Evolutionary conservation across 1,140 invertebrate species (phyloP).

Genomic region (Procambarus clarkii): DNA sequence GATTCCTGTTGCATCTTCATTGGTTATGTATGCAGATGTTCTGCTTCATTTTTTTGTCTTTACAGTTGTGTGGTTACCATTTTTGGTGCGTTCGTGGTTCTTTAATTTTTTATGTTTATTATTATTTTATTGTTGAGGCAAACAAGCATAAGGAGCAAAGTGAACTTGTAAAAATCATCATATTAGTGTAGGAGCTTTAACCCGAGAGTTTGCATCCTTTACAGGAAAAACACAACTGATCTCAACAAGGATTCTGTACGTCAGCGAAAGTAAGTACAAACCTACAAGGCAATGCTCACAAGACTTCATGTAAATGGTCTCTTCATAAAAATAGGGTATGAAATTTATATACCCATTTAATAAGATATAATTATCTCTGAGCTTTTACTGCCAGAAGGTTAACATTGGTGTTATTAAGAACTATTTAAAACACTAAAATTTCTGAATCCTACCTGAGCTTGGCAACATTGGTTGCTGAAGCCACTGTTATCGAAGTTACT

Average conservation of each 20-base stretch:
- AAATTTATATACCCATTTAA: background rate
- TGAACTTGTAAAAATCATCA: slow-evolving; percentile 28
- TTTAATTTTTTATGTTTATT: slow-evolving; percentile 29
- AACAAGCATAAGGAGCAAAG: slow-evolving; percentile 33
- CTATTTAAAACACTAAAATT: background rate
- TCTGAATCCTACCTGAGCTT: too few relatives aligned
- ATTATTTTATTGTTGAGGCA: slow-evolving; percentile 37
- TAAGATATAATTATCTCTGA: background rate
- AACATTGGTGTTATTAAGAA: background rate
- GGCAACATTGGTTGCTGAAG: too few relatives aligned
- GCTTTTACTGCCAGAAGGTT: background rate
- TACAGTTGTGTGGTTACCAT: slow-evolving; percentile 9
- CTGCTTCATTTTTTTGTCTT: slow-evolving; percentile 17
- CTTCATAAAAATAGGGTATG: background rate
- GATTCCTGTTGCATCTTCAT: background rate
- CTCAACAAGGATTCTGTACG: slow-evolving; percentile 57
- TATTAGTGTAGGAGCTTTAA: slow-evolving; percentile 29
- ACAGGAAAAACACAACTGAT: slow-evolving; percentile 64
- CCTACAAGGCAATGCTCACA: slow-evolving; percentile 22
- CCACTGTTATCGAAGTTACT: too few relatives aligned
- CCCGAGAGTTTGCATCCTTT: slow-evolving; percentile 64
- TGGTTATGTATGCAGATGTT: slow-evolving; percentile 9
- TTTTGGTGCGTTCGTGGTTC: background rate
- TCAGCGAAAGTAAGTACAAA: slow-evolving; percentile 63
- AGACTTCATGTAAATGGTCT: slow-evolving; percentile 12